These are phyloP conservation scores for Raja brachyura DNA, from an alignment of 2,113 vertebrate genomes.

Conservation along the genomic window DNA sequence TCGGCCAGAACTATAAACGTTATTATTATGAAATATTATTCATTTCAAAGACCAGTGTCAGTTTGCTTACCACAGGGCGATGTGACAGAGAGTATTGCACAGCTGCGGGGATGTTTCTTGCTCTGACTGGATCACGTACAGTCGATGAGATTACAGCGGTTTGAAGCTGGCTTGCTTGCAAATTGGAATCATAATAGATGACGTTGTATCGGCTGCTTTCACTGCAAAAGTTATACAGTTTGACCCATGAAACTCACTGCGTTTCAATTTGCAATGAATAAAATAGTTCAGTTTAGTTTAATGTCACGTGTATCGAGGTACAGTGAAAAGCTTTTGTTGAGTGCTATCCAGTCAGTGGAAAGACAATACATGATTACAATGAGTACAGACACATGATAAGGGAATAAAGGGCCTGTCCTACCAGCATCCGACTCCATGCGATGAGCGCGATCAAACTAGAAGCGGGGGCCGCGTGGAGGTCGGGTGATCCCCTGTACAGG, in stretches of 20 bases:
- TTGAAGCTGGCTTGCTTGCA: conserved; percentile 47
- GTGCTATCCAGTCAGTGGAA: no score
- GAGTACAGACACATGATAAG: no score
- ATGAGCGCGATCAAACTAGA: no score
- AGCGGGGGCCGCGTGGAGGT: no score
- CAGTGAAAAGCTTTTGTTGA: no score
- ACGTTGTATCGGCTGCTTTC: background rate
- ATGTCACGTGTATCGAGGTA: no score
- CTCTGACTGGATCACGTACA: conserved; percentile 50
- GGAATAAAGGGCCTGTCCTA: no score
- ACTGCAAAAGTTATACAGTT: conserved; percentile 25
- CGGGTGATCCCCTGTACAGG: no score
- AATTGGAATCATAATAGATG: conserved; percentile 43
- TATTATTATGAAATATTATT: background rate
- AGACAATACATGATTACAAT: no score
- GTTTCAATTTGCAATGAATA: background rate
- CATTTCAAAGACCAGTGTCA: conserved; percentile 40
- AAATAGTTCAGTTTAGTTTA: background rate
- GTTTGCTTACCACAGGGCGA: conserved; percentile 46
- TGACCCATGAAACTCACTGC: background rate
- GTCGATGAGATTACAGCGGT: conserved; percentile 63
- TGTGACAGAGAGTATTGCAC: conserved; percentile 60
- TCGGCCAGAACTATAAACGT: background rate
- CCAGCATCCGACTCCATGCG: no score
- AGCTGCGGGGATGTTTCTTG: conserved; percentile 53